phyloP scores from a whole-genome alignment of 2,888 invertebrate species.

The Limnephilus auricula region DNA sequence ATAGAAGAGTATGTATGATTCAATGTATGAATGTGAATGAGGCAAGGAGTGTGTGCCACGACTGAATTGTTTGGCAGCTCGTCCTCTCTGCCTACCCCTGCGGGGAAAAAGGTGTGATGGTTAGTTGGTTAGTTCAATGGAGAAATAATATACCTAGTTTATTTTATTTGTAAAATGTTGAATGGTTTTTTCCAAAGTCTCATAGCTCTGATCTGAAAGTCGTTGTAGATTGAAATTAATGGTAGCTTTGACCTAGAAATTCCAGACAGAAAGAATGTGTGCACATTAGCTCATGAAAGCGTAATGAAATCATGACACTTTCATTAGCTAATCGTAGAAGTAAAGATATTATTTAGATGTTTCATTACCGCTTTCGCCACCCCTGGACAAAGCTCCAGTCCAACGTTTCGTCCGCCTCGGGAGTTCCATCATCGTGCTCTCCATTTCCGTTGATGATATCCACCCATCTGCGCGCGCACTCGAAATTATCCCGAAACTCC shows the following conservation, averaged over 20 bases:
- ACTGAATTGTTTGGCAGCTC: no score
- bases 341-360: not conserved
- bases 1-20: no score
- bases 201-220: not conserved
- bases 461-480: conserved; percentile 80
- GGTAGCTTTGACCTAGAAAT: not conserved
- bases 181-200: not conserved
- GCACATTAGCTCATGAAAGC: not conserved
- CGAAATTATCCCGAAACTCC: conserved; percentile 80
- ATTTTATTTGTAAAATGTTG: not conserved
- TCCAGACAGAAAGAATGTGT: not conserved
- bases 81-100: no score
- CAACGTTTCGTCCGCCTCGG: conserved; percentile 76
- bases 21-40: no score
- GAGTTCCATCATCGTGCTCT: conserved; percentile 74
- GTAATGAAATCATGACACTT: not conserved
- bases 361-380: conserved; percentile 82
- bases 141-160: not conserved
- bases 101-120: no score
- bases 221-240: not conserved
- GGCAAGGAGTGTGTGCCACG: no score
- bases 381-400: conserved; percentile 88
- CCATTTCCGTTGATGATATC: conserved; percentile 76
- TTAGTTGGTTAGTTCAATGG: no score
- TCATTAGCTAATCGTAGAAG: not conserved